These are phyloP conservation scores for Telmatherina bonti DNA, from an alignment of 2,797 vertebrate species.

Conservation along the genomic window DNA sequence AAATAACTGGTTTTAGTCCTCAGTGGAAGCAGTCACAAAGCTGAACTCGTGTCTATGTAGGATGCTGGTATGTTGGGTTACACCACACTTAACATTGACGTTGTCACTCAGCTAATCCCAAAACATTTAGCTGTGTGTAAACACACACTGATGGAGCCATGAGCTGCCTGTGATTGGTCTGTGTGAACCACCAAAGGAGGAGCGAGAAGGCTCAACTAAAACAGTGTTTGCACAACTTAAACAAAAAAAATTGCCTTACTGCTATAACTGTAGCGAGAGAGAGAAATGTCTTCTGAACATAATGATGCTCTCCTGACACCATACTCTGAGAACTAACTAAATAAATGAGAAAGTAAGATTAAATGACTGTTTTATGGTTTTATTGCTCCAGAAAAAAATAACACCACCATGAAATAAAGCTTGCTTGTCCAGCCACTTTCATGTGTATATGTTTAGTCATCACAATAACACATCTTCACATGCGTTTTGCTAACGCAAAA, in stretches of 20 bases:
- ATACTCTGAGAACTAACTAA: background rate
- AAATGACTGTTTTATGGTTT: conserved; percentile 3
- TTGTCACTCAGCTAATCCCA: background rate
- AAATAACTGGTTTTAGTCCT: background rate
- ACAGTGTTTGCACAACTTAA: too few relatives aligned
- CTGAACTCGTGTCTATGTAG: background rate
- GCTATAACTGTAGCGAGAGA: background rate
- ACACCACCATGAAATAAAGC: background rate
- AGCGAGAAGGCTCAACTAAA: background rate
- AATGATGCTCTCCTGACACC: background rate
- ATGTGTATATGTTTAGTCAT: background rate
- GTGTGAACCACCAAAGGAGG: background rate
- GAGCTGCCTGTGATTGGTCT: background rate
- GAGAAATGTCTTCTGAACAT: background rate
- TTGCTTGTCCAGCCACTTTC: conserved; percentile 15
- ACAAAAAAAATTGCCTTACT: too few relatives aligned
- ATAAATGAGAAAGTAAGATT: background rate
- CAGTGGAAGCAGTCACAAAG: background rate
- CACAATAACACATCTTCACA: background rate
- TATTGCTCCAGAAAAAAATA: conserved; percentile 12
- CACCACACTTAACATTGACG: background rate
- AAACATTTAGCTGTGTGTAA: background rate
- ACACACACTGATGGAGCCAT: background rate
- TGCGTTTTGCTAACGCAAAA: background rate
- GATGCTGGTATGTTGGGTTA: too few relatives aligned